A percentile compares a stretch with the other conserved stretches of the same genome.
These are phyloP conservation scores for Drosophila austrosaltans DNA, from an alignment of 2,888 invertebrate species.

Conservation along the genomic window DNA sequence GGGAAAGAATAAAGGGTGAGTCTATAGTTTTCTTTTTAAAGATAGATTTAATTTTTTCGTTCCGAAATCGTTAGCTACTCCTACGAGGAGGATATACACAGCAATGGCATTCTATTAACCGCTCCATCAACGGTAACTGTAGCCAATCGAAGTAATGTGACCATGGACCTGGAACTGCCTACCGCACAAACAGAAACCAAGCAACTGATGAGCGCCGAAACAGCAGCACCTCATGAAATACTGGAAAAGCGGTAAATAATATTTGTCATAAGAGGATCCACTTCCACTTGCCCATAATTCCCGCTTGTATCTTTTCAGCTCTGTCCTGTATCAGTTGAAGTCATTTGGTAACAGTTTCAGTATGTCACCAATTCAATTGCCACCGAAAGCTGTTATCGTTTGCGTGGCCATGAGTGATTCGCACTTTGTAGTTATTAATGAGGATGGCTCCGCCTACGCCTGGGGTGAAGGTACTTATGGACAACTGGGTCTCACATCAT, in stretches of 20 bases:
- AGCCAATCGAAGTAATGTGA: slow-evolving; percentile 52
- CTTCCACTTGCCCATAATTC: background rate
- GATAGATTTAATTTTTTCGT: too few relatives aligned
- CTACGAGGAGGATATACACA: slow-evolving; percentile 77
- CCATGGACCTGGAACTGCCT: slow-evolving; percentile 69
- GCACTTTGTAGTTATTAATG: slow-evolving; percentile 86
- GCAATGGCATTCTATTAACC: slow-evolving; percentile 48
- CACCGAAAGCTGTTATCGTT: slow-evolving; percentile 85
- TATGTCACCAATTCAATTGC: slow-evolving; percentile 85
- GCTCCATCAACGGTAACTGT: slow-evolving; percentile 27
- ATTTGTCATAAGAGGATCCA: background rate
- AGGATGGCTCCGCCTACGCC: slow-evolving; percentile 86
- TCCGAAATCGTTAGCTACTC: slow-evolving; percentile 64
- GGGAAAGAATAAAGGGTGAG: slow-evolving; percentile 82
- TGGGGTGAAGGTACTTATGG: slow-evolving; percentile 89
- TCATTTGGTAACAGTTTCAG: slow-evolving; percentile 84
- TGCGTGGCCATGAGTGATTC: slow-evolving; percentile 85
- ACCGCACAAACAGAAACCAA: slow-evolving; percentile 81
- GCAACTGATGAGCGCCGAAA: slow-evolving; percentile 82
- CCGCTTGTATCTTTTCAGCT: slow-evolving; percentile 67
- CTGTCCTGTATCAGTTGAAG: slow-evolving; percentile 86
- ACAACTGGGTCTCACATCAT: slow-evolving; percentile 86
- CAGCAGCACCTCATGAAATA: slow-evolving; percentile 78
- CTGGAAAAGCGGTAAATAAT: slow-evolving; percentile 77
- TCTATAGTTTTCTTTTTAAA: too few relatives aligned